These are phyloP conservation scores for Rhagonycha fulva DNA, from an alignment of 2,888 invertebrate species.

Conservation along the genomic window DNA sequence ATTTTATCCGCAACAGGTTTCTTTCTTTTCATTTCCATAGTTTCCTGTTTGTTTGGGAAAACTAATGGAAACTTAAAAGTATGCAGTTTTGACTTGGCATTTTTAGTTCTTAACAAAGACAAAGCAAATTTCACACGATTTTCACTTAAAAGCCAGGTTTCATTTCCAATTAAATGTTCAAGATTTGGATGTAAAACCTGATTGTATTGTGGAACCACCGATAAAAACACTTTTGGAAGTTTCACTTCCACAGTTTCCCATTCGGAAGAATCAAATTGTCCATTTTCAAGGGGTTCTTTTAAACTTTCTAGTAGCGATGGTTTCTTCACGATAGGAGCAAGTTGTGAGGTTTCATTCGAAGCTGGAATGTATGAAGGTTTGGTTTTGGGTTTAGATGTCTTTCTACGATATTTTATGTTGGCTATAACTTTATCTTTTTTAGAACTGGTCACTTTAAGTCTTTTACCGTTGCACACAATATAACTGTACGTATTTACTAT, in stretches of 20 bases:
- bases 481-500: slow-evolving; percentile 7
- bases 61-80: slow-evolving; percentile 61
- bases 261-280: slow-evolving; percentile 50
- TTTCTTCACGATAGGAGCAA: neutral
- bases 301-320: slow-evolving; percentile 12
- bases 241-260: slow-evolving; percentile 57
- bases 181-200: slow-evolving; percentile 56
- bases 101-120: slow-evolving; percentile 55
- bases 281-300: slow-evolving; percentile 36
- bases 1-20: neutral
- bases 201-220: slow-evolving; percentile 57
- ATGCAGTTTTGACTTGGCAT: slow-evolving; percentile 44
- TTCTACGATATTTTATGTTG: slow-evolving; percentile 12
- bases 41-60: slow-evolving; percentile 63
- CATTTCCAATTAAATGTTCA: slow-evolving; percentile 50
- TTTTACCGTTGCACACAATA: slow-evolving; percentile 29
- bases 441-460: slow-evolving; percentile 25
- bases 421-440: slow-evolving; percentile 19
- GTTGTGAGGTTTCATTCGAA: neutral
- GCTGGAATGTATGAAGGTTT: neutral
- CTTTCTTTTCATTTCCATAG: slow-evolving; percentile 56
- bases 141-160: slow-evolving; percentile 55
- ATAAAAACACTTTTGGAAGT: slow-evolving; percentile 59
- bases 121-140: slow-evolving; percentile 63
- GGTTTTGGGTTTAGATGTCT: neutral